Percentiles rank a stretch among this genome's conserved stretches.
These are phyloP conservation scores for Xylocopa sonorina DNA, from an alignment of 1,140 invertebrate species.

Conservation along the genomic window DNA sequence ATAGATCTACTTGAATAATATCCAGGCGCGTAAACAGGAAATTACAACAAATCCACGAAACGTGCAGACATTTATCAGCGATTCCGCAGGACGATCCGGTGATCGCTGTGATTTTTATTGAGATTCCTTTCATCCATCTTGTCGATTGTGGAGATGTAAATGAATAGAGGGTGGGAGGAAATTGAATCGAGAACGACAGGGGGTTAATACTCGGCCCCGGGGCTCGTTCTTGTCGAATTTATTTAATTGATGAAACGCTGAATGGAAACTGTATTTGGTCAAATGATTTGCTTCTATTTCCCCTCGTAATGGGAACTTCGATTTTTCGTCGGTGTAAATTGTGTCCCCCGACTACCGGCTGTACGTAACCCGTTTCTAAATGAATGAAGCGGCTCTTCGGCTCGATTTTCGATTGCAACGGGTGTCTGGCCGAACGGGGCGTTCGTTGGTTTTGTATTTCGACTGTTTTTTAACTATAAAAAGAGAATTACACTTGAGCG, in stretches of 20 bases:
- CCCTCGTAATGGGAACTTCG: slow-evolving; percentile 40
- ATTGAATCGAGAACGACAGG: slow-evolving; percentile 20
- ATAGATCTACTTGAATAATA: too few species aligned
- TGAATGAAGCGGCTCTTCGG: slow-evolving; percentile 7
- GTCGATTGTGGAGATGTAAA: neutral
- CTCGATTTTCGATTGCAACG: neutral
- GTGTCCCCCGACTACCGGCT: neutral
- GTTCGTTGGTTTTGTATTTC: neutral
- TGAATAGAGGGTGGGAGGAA: neutral
- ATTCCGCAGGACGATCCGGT: neutral
- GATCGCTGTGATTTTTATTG: neutral
- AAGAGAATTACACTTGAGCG: too few species aligned
- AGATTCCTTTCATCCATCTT: too few species aligned
- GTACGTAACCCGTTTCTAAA: slow-evolving; percentile 14
- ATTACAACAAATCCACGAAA: too few species aligned
- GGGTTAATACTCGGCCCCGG: slow-evolving; percentile 24
- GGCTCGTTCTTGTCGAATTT: slow-evolving; percentile 42
- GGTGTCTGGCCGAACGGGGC: neutral
- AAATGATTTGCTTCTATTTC: slow-evolving; percentile 50
- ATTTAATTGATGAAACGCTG: slow-evolving; percentile 51
- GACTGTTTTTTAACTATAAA: slow-evolving; percentile 7
- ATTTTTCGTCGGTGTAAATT: slow-evolving; percentile 39
- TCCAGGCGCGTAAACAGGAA: too few species aligned
- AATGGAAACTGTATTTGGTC: slow-evolving; percentile 44
- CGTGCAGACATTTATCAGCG: too few species aligned